Evolutionary conservation across 2,113 vertebrate genomes (phyloP).

Genomic region (Anhinga rufa): DNA sequence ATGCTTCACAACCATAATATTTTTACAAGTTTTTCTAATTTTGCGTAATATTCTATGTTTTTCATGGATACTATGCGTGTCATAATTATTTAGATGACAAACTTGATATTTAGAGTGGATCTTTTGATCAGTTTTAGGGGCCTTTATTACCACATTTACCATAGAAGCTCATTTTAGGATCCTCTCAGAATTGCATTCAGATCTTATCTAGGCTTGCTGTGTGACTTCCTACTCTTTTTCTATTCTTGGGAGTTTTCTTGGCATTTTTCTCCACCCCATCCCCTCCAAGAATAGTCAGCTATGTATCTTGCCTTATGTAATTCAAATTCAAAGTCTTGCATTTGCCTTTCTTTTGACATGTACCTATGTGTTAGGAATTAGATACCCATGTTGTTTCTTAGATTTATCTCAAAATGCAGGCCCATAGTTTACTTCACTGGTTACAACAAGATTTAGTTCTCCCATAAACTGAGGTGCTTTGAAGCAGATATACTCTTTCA

Average conservation of each 20-base stretch:
- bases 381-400: not conserved
- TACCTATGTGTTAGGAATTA: not conserved
- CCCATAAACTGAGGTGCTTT: not conserved
- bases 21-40: not conserved
- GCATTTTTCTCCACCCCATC: not conserved
- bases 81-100: not conserved
- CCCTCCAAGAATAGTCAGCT: not conserved
- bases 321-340: not conserved
- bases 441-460: not conserved
- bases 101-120: not conserved
- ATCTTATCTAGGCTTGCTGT: not conserved
- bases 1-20: not conserved
- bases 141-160: not conserved
- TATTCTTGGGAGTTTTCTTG: not conserved
- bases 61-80: not conserved
- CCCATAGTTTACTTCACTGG: not conserved
- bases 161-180: not conserved
- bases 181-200: not conserved
- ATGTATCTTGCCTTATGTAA: not conserved
- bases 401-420: not conserved
- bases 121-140: not conserved
- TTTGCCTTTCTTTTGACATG: not conserved
- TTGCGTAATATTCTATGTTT: not conserved
- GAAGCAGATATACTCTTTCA: not conserved
- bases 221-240: constrained; percentile 8